These are phyloP conservation scores for Xestoiulus laeticollis DNA, from an alignment of 2,888 invertebrate genomes.

Conservation along the genomic window DNA sequence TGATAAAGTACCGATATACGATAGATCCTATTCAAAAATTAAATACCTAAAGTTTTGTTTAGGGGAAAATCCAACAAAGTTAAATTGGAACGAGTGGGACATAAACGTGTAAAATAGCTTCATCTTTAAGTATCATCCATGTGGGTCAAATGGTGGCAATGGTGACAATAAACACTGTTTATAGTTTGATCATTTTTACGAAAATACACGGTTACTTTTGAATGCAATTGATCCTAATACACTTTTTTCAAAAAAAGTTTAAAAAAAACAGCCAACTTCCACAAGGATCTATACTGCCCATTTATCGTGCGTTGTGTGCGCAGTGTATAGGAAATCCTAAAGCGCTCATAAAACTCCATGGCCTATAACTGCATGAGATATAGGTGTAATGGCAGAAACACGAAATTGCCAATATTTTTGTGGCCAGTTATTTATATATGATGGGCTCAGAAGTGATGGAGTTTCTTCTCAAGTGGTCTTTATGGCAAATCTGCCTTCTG, in stretches of 20 bases:
- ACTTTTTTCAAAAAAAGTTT: background rate
- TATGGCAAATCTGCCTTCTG: slow-evolving; percentile 24
- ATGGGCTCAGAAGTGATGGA: slow-evolving; percentile 35
- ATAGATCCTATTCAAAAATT: background rate
- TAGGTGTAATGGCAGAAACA: slow-evolving; percentile 7
- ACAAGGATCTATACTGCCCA: background rate
- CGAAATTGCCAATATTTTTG: slow-evolving; percentile 42
- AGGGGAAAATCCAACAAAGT: background rate
- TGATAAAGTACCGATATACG: background rate
- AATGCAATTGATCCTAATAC: background rate
- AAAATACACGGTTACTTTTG: background rate
- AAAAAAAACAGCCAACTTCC: background rate
- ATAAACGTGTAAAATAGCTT: no score
- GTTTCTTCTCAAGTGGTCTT: slow-evolving; percentile 35
- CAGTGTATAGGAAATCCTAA: slow-evolving; percentile 17
- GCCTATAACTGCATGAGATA: slow-evolving; percentile 35
- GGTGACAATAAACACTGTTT: no score
- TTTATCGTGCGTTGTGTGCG: background rate
- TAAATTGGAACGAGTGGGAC: no score
- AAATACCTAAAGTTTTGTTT: background rate
- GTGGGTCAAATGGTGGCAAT: no score
- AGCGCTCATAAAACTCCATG: slow-evolving; percentile 28
- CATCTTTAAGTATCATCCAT: no score
- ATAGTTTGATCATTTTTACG: no score
- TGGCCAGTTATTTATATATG: slow-evolving; percentile 43